phyloP scores from a whole-genome alignment of 2,797 vertebrate genomes.

The Lacerta agilis region DNA sequence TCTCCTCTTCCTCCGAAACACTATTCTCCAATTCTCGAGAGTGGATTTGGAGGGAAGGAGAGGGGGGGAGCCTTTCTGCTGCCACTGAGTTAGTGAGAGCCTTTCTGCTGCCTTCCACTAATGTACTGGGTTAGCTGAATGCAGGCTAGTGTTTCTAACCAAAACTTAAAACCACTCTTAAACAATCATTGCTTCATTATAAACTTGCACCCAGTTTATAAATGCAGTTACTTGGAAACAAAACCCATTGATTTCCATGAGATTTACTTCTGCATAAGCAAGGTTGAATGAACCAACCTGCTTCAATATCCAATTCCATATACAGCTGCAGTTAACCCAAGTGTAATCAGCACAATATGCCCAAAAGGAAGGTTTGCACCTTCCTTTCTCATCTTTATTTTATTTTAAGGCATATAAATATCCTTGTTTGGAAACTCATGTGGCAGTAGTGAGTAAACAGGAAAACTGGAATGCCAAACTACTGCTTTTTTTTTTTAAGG shows the following conservation, averaged over 20 bases:
- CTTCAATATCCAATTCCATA: background rate
- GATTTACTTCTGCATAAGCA: background rate
- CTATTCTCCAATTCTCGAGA: too few relatives aligned
- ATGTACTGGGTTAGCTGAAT: too few relatives aligned
- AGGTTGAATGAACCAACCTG: background rate
- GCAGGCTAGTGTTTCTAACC: background rate
- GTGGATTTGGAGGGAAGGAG: too few relatives aligned
- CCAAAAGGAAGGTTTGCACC: background rate
- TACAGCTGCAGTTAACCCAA: background rate
- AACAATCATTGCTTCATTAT: background rate
- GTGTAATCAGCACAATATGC: background rate
- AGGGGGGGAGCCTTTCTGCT: too few relatives aligned
- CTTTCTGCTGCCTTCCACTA: too few relatives aligned
- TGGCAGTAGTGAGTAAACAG: background rate
- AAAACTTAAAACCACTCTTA: background rate
- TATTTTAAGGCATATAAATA: too few relatives aligned
- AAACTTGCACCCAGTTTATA: background rate
- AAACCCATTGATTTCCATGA: background rate
- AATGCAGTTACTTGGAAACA: background rate
- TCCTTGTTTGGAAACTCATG: background rate
- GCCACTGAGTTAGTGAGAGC: too few relatives aligned
- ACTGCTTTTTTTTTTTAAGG: background rate
- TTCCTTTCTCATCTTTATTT: fast-evolving
- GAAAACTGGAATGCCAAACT: background rate
- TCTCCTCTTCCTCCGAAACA: too few relatives aligned